Base-by-base conservation (phyloP, 2,797 vertebrate genomes). In the Bucorvus abyssinicus region DNA sequence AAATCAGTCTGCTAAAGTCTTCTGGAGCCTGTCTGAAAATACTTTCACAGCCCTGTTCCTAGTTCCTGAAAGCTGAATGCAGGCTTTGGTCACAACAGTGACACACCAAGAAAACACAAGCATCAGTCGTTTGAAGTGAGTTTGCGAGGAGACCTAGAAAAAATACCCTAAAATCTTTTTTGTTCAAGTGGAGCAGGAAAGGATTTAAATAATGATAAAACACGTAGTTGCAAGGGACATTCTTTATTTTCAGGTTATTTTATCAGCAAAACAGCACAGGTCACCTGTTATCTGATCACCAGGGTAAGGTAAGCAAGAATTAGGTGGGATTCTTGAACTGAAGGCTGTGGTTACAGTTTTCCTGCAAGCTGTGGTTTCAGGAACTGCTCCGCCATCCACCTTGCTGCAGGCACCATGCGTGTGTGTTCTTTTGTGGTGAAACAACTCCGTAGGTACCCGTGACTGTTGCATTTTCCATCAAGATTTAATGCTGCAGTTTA, bases 201-300 rank as follows among this genome's bases (percentile, higher is more conserved):
- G 23, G 10, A 47, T 81, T 93, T 77, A 27, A 77, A 8, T 74
- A 74, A 75, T 12, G 22, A 74, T 0, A 2, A 77, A 63, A 16
- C 30, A 18, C 12, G 13, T 73, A 42, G 18, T 71, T 85, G 77
- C 42, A 7, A 47, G 78, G 78, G 27, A 63, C 17, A 10, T 88
- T 92, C 55, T 95, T 96, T 94, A 95, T 95, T 96, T 96, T 95
- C 73, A 67, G 29, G 32, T 90, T 84, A 73, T 65, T 63, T 67
- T 29, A 44, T 24, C 95, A 88, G 64, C 36, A 75, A 29, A 64
- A 81, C 74, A 90, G 34, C 61, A 36, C 67, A 74, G 26, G 49
- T 57, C 49, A 80, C 16, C 29, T 50, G 32, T 44, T 52, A 61
- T 0, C 27, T 68, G 53, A 76, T 83, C 68, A 87, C 45, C 30